These are phyloP conservation scores for Chrysolina haemoptera DNA, from an alignment of 2,888 invertebrate species.

Conservation along the genomic window DNA sequence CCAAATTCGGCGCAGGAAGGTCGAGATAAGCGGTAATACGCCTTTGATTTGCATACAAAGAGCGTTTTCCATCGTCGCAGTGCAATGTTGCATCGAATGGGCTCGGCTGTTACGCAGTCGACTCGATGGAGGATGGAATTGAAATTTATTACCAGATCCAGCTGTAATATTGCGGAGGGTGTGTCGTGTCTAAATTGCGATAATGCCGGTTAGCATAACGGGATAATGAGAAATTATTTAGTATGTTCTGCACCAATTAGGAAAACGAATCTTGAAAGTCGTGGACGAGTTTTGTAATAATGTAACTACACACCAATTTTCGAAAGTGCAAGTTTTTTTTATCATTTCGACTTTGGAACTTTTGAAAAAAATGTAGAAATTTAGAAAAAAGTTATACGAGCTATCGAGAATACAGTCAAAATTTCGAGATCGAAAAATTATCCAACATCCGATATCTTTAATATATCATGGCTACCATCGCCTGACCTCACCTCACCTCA, in stretches of 20 bases:
- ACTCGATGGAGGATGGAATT: neutral
- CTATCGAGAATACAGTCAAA: too few species aligned
- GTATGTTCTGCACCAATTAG: too few species aligned
- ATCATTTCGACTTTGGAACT: too few species aligned
- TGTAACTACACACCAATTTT: too few species aligned
- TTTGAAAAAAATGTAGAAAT: too few species aligned
- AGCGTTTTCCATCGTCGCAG: conserved; percentile 3
- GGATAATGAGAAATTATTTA: conserved; percentile 1
- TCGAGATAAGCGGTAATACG: conserved; percentile 15
- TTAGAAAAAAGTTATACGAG: too few species aligned
- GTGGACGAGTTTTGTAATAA: too few species aligned
- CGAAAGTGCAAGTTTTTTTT: too few species aligned
- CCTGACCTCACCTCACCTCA: too few species aligned
- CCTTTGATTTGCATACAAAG: conserved; percentile 21
- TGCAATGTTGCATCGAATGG: conserved; percentile 3
- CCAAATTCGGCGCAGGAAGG: conserved; percentile 16
- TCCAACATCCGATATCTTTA: too few species aligned
- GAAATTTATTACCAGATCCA: conserved; percentile 14
- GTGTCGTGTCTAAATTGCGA: neutral
- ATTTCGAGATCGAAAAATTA: too few species aligned
- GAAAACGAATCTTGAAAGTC: neutral
- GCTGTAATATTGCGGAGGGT: neutral
- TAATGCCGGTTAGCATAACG: neutral
- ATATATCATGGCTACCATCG: too few species aligned
- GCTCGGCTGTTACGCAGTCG: neutral